Percentiles rank a stretch among this genome's conserved stretches.
phyloP scores from a whole-genome alignment of 2,113 vertebrate species.

The Cynoglossus semilaevis region DNA sequence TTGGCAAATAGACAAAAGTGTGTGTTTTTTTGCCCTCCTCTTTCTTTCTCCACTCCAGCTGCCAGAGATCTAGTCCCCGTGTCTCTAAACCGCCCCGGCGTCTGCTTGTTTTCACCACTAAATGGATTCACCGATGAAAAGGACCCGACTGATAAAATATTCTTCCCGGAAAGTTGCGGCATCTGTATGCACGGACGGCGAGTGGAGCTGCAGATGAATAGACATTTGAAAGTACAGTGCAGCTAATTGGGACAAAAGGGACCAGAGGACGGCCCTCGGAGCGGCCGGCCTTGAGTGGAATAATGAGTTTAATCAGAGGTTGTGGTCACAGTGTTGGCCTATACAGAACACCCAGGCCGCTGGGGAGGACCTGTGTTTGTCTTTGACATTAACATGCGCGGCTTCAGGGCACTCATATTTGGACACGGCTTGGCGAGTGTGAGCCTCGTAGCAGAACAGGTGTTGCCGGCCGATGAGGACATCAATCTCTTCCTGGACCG shows the following conservation, averaged over 20 bases:
- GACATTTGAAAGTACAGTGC: constrained; percentile 50
- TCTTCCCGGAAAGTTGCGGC: constrained; percentile 31
- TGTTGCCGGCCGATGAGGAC: constrained; percentile 71
- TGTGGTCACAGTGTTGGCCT: constrained; percentile 63
- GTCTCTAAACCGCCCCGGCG: too few relatives aligned
- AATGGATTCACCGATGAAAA: constrained; percentile 33
- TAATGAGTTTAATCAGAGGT: constrained; percentile 70
- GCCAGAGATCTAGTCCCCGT: too few relatives aligned
- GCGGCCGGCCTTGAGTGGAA: constrained; percentile 48
- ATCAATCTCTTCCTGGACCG: constrained; percentile 74
- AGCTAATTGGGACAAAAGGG: constrained; percentile 66
- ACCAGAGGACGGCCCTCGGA: constrained; percentile 35
- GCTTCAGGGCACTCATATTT: constrained; percentile 72
- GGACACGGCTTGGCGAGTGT: constrained; percentile 66
- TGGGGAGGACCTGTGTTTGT: constrained; percentile 72
- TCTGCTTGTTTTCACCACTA: constrained; percentile 28
- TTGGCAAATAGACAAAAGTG: too few relatives aligned
- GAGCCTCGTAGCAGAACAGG: constrained; percentile 72
- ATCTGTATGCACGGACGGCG: constrained; percentile 40
- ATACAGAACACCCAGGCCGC: constrained; percentile 56
- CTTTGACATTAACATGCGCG: constrained; percentile 71
- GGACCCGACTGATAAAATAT: constrained; percentile 28
- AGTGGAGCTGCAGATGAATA: constrained; percentile 41
- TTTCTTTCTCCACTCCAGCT: too few relatives aligned
- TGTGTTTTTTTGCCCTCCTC: too few relatives aligned